phyloP scores from a whole-genome alignment of 2,797 vertebrate species.

The Bucorvus abyssinicus region DNA sequence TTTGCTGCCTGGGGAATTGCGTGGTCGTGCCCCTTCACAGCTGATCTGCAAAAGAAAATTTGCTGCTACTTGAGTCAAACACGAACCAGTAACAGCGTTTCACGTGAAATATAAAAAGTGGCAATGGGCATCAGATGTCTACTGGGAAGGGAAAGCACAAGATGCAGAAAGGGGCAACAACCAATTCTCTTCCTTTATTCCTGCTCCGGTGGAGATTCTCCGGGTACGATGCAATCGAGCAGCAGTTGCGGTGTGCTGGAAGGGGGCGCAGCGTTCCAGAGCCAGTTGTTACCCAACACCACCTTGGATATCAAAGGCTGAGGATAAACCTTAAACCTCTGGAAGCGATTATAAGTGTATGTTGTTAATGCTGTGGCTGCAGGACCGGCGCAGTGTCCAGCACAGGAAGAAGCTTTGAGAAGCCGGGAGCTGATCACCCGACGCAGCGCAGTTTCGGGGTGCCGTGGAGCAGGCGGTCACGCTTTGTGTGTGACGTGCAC shows the following conservation, averaged over 20 bases:
- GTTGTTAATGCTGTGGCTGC: not conserved
- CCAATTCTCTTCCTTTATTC: not conserved
- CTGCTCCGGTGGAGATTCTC: not conserved
- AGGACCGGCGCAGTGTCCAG: not conserved
- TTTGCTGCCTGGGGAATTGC: slow-evolving; percentile 31
- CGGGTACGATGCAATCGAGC: rapidly evolving
- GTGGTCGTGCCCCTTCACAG: slow-evolving; percentile 25
- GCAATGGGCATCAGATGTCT: slow-evolving; percentile 44
- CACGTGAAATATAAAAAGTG: slow-evolving; percentile 10
- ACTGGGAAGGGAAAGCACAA: not conserved
- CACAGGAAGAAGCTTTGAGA: not conserved
- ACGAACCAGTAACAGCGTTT: slow-evolving; percentile 35
- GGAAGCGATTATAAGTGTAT: rapidly evolving
- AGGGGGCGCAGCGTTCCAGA: not conserved
- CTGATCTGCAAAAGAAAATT: slow-evolving; percentile 48
- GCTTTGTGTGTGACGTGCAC: rapidly evolving
- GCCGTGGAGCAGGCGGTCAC: not conserved
- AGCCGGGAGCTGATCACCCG: rapidly evolving
- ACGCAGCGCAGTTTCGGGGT: not conserved
- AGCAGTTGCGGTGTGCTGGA: not conserved
- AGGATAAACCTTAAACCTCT: not conserved
- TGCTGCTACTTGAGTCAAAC: slow-evolving; percentile 33
- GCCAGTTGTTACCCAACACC: rapidly evolving
- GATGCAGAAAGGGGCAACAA: slow-evolving; percentile 13
- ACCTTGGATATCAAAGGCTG: not conserved